phyloP scores from a whole-genome alignment of 2,797 vertebrate species.

The Enteromius mattozi region DNA sequence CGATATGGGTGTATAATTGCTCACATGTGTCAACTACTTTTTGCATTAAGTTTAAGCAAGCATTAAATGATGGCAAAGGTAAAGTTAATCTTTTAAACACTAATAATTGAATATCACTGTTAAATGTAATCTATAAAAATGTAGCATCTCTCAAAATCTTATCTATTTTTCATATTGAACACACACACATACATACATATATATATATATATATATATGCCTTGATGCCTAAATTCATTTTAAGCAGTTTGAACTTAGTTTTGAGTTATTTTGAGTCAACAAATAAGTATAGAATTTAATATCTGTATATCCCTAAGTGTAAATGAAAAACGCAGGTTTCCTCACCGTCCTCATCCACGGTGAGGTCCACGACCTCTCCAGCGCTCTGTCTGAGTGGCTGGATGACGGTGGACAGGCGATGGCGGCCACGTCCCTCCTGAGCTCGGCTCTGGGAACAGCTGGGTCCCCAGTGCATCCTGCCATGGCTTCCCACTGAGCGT shows the following conservation, averaged over 20 bases:
- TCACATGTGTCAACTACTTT: neutral
- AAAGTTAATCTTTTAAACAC: neutral
- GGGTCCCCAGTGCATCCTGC: conserved; percentile 90
- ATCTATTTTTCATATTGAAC: neutral
- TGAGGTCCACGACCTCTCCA: conserved; percentile 97
- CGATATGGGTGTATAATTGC: neutral
- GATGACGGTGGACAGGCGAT: conserved; percentile 94
- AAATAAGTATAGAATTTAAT: neutral
- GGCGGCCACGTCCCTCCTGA: conserved; percentile 88
- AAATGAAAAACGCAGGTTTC: neutral
- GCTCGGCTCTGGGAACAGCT: conserved; percentile 88
- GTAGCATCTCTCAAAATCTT: neutral
- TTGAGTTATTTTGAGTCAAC: neutral
- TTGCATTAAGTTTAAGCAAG: neutral
- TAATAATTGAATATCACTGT: neutral
- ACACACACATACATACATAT: neutral
- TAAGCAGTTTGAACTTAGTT: neutral
- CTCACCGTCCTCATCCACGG: conserved; percentile 97
- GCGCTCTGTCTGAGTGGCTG: conserved; percentile 94
- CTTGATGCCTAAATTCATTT: neutral
- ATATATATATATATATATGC: neutral
- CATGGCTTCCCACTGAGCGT: conserved; percentile 86
- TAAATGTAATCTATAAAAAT: neutral
- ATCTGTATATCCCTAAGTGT: neutral
- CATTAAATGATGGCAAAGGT: neutral